Base-by-base conservation (phyloP, 2,888 invertebrate genomes). In the Meghimatium bilineatum region DNA sequence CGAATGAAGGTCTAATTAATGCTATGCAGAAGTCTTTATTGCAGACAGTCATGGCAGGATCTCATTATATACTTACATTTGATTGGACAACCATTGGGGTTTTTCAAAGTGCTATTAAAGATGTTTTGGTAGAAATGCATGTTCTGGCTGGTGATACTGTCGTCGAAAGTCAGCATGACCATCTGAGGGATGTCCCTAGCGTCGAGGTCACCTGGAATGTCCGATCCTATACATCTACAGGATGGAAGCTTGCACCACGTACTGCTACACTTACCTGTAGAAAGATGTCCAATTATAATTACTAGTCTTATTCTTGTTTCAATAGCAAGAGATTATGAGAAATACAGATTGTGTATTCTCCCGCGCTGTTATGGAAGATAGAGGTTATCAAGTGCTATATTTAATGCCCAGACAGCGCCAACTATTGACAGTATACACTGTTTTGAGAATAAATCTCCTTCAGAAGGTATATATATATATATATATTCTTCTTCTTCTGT, bases 81-180 rank as follows among this genome's bases (percentile, higher is more conserved):
- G 97, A 95, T 94, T 0, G 94, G 94, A 85, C 95, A 96, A 2
- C 94, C 95, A 91, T 96, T 96, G 0, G 95, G 95, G 93, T 96
- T 96, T 29, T 60, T 79, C 34, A 87, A 72, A 8, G 83, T 85
- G 32, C 82, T 85, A 36, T 85, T 83, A 66, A 89, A 88, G 49
- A 90, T 74, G 29, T 83, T 60, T 20, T 74, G 81, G 81, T 86
- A 90, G 85, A 81, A 87, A 75, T 83, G 80, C 71, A 82, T 86
- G 72, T 87, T 87, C 67, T 80, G 84, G 52, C 75, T 78, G 77
- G 88, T 89, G 83, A 90, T 87, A 49, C 88, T 87, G 82, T 90
- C 90, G 75, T 90, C 90, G 76, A 90, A 90, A 14, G 90, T 89
- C 38, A 90, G 86, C 88, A 89, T 88, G 76, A 90, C 87, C 85